Conservation (phyloP, 2,888 invertebrate genomes). For the Ellobium chinense region DNA sequence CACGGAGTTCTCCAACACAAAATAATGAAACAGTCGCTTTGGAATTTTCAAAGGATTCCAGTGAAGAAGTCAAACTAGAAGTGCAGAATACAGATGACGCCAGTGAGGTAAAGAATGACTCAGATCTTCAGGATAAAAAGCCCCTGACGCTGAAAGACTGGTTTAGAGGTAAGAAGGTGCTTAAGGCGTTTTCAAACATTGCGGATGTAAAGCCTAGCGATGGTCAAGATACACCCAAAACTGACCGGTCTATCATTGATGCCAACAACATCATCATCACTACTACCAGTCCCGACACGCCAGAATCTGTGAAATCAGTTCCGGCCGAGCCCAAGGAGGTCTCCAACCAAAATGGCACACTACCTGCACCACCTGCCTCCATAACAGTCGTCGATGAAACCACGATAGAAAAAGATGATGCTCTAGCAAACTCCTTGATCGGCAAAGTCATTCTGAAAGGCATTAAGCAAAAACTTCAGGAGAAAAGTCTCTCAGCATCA, state of each 20-base stretch:
- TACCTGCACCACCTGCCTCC: background rate
- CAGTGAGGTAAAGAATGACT: background rate
- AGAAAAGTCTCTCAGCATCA: background rate
- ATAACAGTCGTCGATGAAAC: slow-evolving; percentile 37
- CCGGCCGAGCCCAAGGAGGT: background rate
- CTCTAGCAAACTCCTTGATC: background rate
- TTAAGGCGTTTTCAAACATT: background rate
- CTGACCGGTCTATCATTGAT: background rate
- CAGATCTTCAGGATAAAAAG: background rate
- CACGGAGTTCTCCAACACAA: too few species aligned
- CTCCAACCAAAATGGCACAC: background rate
- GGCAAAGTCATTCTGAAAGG: slow-evolving; percentile 9
- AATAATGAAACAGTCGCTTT: too few species aligned
- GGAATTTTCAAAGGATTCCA: too few species aligned
- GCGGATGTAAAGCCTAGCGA: background rate
- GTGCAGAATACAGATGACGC: too few species aligned
- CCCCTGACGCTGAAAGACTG: background rate
- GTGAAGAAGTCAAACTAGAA: too few species aligned
- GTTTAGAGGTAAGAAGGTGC: background rate
- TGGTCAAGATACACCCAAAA: background rate
- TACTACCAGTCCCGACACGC: background rate
- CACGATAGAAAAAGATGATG: background rate
- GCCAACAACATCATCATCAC: background rate
- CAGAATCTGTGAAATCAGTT: background rate
- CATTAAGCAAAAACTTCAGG: slow-evolving; percentile 9